Percentiles rank a stretch among this genome's conserved stretches.
Conservation (phyloP, 1,140 invertebrate genomes). For the Musca vetustissima region DNA sequence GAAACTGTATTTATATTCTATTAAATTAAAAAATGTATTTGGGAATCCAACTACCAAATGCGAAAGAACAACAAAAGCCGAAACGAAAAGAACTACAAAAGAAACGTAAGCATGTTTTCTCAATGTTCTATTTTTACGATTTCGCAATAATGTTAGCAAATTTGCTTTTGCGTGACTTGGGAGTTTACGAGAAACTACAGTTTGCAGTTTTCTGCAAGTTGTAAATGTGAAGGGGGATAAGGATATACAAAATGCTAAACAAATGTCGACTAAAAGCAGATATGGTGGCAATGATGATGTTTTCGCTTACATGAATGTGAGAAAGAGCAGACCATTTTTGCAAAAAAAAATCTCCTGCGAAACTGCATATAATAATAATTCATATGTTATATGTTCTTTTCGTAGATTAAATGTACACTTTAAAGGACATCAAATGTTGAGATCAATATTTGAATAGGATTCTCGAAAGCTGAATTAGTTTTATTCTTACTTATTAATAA, state of each 20-base stretch:
- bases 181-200: neutral
- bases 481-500: no score
- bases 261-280: neutral
- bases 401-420: no score
- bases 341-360: neutral
- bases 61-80: neutral
- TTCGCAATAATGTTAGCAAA: neutral
- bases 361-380: no score
- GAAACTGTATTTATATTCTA: slow-evolving; percentile 19
- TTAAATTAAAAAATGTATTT: slow-evolving; percentile 10
- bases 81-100: neutral
- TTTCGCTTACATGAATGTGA: no score
- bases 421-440: no score
- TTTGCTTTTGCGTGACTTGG: slow-evolving; percentile 17
- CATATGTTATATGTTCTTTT: no score
- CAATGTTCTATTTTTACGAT: slow-evolving; percentile 8
- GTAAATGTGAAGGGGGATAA: neutral
- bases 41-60: neutral
- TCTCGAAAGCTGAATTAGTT: no score
- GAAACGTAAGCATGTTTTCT: neutral
- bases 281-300: neutral
- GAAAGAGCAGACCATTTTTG: neutral
- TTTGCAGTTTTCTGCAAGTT: neutral
- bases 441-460: no score
- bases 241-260: neutral